Percentiles rank a stretch among this genome's conserved stretches.
Conservation (phyloP, 2,113 vertebrate species). For the Petaurus breviceps region DNA sequence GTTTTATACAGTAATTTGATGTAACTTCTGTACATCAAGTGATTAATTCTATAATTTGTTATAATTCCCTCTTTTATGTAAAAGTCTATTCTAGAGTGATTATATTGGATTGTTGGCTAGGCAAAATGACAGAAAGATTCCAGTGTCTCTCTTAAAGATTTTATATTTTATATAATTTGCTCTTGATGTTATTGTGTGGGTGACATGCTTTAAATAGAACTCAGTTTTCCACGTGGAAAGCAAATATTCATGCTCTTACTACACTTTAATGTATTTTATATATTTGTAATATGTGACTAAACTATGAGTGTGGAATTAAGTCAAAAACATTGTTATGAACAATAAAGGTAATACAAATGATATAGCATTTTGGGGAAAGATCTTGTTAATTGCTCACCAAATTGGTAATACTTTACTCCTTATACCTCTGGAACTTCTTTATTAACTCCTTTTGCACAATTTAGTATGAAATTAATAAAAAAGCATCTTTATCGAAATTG, state of each 20-base stretch:
- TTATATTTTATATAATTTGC: background rate
- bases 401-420: background rate
- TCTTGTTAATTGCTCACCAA: background rate
- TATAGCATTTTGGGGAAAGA: background rate
- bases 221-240: background rate
- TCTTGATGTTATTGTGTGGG: background rate
- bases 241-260: background rate
- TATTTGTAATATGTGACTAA: background rate
- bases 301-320: background rate
- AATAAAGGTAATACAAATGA: background rate
- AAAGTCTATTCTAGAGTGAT: background rate
- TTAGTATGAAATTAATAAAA: background rate
- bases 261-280: background rate
- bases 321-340: background rate
- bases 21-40: background rate
- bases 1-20: background rate
- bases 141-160: background rate
- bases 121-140: background rate
- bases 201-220: background rate
- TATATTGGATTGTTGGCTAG: background rate
- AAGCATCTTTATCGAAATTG: background rate
- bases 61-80: background rate
- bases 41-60: background rate
- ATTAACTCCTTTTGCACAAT: background rate
- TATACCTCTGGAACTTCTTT: background rate